These are phyloP conservation scores for Tiliqua scincoides DNA, from an alignment of 2,113 vertebrate species.

Conservation along the genomic window DNA sequence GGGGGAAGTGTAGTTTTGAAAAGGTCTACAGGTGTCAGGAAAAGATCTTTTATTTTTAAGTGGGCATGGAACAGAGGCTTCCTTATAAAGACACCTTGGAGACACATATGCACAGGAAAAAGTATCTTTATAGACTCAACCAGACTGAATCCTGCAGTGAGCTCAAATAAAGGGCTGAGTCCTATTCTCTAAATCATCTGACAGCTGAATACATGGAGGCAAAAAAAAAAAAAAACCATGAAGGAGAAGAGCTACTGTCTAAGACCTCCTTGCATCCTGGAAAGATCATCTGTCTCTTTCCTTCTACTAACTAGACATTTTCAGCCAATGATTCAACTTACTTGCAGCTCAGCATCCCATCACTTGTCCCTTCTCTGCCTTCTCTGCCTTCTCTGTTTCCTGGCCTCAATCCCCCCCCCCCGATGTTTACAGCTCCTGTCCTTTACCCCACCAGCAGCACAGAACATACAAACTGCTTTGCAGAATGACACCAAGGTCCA, in stretches of 20 bases:
- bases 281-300: background rate
- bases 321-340: background rate
- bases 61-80: background rate
- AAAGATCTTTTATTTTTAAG: conserved; percentile 43
- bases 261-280: background rate
- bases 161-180: background rate
- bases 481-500: background rate
- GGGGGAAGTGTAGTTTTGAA: conserved; percentile 46
- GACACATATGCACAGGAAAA: background rate
- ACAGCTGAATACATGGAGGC: background rate
- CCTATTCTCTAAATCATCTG: background rate
- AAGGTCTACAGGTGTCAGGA: conserved; percentile 47
- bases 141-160: background rate
- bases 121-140: background rate
- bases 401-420: background rate
- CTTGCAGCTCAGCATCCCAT: background rate
- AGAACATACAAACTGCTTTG: background rate
- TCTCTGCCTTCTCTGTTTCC: background rate
- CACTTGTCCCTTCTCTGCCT: too few relatives aligned
- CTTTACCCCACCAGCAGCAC: background rate
- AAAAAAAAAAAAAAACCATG: background rate
- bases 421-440: background rate
- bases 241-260: background rate
- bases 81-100: background rate
- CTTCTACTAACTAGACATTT: background rate